Percentiles rank a stretch among this genome's conserved stretches.
Evolutionary conservation across 1,140 invertebrate species (phyloP).

Genomic region (Drosophila willistoni): DNA sequence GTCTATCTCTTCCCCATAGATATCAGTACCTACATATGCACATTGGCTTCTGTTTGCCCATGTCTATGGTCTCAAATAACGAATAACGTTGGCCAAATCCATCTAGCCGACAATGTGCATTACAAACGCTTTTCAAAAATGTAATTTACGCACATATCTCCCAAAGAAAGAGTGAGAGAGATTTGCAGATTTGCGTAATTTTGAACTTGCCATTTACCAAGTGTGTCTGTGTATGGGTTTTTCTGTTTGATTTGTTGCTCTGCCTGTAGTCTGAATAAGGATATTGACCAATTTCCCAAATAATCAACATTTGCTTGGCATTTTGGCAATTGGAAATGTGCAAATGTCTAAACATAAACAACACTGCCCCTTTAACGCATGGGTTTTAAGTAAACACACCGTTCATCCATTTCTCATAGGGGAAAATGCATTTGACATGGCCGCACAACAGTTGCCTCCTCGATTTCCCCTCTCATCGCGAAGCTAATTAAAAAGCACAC

Average conservation of each 20-base stretch:
- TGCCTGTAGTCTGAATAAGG: background rate
- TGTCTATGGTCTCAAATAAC: conserved; percentile 5
- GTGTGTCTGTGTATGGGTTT: background rate
- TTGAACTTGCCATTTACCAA: conserved; percentile 11
- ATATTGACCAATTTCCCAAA: conserved; percentile 21
- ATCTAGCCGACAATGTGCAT: background rate
- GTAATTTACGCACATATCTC: conserved; percentile 11
- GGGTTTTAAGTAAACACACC: conserved; percentile 15
- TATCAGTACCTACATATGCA: background rate
- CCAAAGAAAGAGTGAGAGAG: background rate
- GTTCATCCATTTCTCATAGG: background rate
- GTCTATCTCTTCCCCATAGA: background rate
- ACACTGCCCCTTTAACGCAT: background rate
- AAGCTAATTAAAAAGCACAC: conserved; percentile 25
- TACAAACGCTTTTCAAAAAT: conserved; percentile 17
- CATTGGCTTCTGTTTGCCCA: background rate
- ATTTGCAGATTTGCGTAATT: conserved; percentile 5
- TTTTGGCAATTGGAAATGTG: conserved; percentile 22
- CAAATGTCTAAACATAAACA: conserved; percentile 22
- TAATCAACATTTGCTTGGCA: conserved; percentile 22
- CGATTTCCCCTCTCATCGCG: background rate
- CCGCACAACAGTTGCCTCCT: background rate
- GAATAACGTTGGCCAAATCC: background rate
- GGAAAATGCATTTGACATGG: conserved; percentile 4
- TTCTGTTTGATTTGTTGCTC: conserved; percentile 1